Evolutionary conservation across 2,888 invertebrate genomes (phyloP).

Genomic region (Drosophila kambysellisi): DNA sequence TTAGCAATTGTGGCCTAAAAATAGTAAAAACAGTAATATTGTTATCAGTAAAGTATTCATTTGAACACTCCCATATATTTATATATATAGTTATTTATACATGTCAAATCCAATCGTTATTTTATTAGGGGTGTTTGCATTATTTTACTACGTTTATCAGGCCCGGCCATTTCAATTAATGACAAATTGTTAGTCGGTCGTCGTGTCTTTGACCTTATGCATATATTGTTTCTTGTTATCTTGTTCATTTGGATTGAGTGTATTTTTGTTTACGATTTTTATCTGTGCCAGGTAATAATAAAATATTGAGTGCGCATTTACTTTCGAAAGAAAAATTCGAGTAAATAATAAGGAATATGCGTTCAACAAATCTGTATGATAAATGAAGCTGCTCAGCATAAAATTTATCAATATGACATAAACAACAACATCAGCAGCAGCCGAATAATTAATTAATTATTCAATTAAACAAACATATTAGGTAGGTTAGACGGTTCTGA

Average conservation of each 20-base stretch:
- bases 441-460: conserved; percentile 3
- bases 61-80: not conserved
- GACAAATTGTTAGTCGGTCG: conserved; percentile 18
- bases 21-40: conserved; percentile 14
- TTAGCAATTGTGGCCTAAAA: conserved; percentile 16
- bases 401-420: conserved; percentile 10
- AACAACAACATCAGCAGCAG: conserved; percentile 3
- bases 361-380: not conserved
- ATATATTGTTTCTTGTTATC: conserved; percentile 6
- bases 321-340: conserved; percentile 19
- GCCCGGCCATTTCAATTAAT: conserved; percentile 17
- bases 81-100: conserved; percentile 1
- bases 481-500: no score
- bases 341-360: not conserved
- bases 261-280: conserved; percentile 20
- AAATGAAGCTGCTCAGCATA: conserved; percentile 12
- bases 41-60: not conserved
- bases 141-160: conserved; percentile 38
- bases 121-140: conserved; percentile 45
- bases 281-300: conserved; percentile 36
- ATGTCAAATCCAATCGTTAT: conserved; percentile 11
- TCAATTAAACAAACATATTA: conserved; percentile 15
- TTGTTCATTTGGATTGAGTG: conserved; percentile 2
- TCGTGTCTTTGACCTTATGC: conserved; percentile 15
- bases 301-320: conserved; percentile 1